phyloP scores from a whole-genome alignment of 2,888 invertebrate species.

The Spilarctia lutea region DNA sequence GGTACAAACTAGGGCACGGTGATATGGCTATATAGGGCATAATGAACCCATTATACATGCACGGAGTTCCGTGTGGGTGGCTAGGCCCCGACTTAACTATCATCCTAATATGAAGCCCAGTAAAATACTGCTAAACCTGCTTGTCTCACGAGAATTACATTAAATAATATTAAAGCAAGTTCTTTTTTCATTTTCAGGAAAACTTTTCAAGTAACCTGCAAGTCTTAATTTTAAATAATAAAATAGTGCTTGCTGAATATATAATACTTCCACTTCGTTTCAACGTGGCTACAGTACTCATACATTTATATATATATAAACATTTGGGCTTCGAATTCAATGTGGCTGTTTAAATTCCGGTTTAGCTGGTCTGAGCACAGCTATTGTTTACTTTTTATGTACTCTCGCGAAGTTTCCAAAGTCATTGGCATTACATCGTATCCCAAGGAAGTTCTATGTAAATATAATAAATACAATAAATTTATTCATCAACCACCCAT shows the following conservation, averaged over 20 bases:
- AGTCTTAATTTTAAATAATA: constrained; percentile 24
- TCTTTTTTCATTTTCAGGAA: not conserved
- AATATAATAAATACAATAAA: not conserved
- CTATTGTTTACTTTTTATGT: constrained; percentile 51
- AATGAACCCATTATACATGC: not conserved
- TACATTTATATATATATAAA: constrained; percentile 18
- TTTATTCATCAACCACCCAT: no score
- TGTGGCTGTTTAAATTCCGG: constrained; percentile 35
- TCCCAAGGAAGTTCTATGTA: not conserved
- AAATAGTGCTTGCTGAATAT: constrained; percentile 28
- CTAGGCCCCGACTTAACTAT: not conserved
- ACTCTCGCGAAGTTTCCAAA: constrained; percentile 25
- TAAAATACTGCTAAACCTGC: not conserved
- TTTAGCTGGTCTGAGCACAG: constrained; percentile 36
- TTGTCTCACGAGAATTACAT: not conserved
- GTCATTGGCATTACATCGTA: constrained; percentile 26
- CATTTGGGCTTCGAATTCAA: constrained; percentile 22
- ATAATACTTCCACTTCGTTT: constrained; percentile 20
- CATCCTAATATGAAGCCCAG: not conserved
- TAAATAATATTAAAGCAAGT: not conserved
- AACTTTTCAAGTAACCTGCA: not conserved
- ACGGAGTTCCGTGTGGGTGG: not conserved
- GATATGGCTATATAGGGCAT: not conserved
- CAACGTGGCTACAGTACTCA: constrained; percentile 18
- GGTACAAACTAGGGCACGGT: not conserved